Conservation (phyloP, 2,113 vertebrate genomes). For the Stercorarius parasiticus region DNA sequence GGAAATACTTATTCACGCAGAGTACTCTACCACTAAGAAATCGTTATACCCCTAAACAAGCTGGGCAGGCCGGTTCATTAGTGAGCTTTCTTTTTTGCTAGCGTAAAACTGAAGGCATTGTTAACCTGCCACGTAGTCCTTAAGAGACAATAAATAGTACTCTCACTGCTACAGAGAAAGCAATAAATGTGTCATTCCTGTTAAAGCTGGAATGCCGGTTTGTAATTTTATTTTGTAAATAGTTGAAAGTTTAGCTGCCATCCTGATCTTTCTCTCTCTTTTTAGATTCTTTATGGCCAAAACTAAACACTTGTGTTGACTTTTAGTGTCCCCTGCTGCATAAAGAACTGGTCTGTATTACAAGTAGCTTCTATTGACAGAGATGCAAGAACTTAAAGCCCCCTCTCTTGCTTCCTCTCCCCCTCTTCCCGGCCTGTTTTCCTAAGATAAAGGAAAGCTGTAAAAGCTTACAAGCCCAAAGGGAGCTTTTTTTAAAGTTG, state of each 20-base stretch:
- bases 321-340: not conserved
- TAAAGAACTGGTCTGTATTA: not conserved
- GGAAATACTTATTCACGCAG: not conserved
- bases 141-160: constrained; percentile 62
- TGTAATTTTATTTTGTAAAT: constrained; percentile 62
- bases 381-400: not conserved
- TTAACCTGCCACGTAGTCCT: constrained; percentile 53
- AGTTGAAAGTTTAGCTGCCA: constrained; percentile 42
- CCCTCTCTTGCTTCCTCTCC: not conserved
- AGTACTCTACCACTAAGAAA: constrained; percentile 38
- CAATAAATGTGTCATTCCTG: constrained; percentile 57
- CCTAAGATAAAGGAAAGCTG: not conserved
- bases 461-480: not conserved
- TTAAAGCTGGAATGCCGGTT: constrained; percentile 26
- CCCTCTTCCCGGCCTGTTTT: not conserved
- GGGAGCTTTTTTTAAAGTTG: constrained; percentile 9
- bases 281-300: constrained; percentile 43
- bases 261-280: constrained; percentile 51
- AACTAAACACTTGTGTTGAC: constrained; percentile 41
- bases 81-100: constrained; percentile 20
- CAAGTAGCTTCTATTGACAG: not conserved
- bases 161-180: constrained; percentile 40
- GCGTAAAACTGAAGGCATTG: constrained; percentile 46
- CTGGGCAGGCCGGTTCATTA: constrained; percentile 46
- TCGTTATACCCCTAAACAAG: constrained; percentile 24